Conservation (phyloP, 2,888 invertebrate genomes). For the Bimastos eiseni region DNA sequence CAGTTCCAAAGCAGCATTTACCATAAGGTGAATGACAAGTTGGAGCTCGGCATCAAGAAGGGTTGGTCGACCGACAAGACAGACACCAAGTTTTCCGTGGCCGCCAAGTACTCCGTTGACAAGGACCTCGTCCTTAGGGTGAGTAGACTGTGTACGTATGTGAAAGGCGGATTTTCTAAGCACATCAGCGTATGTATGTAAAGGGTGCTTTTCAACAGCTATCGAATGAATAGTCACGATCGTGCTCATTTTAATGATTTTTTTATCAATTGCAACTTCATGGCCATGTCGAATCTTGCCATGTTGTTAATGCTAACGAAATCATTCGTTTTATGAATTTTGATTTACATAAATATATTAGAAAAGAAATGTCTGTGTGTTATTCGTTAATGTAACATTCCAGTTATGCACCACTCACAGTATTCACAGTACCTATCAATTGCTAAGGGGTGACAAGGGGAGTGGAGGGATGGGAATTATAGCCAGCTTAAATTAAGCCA, state of each 20-base stretch:
- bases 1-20: slow-evolving; percentile 90
- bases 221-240: neutral
- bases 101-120: slow-evolving; percentile 84
- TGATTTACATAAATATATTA: no score
- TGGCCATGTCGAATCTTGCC: neutral
- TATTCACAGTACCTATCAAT: no score
- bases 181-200: neutral
- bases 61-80: slow-evolving; percentile 89
- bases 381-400: no score
- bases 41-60: slow-evolving; percentile 84
- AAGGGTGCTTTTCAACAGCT: neutral
- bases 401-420: no score
- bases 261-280: neutral
- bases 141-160: no score
- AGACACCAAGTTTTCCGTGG: slow-evolving; percentile 88
- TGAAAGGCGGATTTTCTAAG: neutral
- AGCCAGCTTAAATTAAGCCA: no score
- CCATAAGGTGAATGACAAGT: slow-evolving; percentile 83
- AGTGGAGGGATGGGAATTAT: no score
- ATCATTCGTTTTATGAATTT: neutral
- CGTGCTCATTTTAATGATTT: neutral
- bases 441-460: no score
- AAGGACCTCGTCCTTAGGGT: slow-evolving; percentile 74
- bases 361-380: no score
- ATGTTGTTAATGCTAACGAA: neutral